phyloP scores from a whole-genome alignment of 2,113 vertebrate species.

The Conger conger region DNA sequence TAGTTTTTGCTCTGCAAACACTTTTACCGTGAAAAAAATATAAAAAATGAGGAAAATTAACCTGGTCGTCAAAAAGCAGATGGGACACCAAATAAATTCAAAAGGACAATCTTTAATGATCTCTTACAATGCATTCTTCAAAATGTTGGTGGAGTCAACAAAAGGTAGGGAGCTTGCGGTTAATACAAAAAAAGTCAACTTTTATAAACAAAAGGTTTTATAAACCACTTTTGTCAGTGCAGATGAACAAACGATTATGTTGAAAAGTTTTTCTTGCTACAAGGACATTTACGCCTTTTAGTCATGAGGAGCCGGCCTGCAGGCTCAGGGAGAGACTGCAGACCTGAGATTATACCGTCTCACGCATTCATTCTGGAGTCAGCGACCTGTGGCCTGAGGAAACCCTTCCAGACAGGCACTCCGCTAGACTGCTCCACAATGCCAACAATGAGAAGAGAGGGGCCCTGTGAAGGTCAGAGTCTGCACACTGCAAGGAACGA shows the following conservation, averaged over 20 bases:
- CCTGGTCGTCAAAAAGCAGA: neutral
- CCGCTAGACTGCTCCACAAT: neutral
- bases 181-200: constrained; percentile 4
- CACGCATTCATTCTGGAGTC: neutral
- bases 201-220: constrained; percentile 11
- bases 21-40: too few relatives aligned
- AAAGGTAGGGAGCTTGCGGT: constrained; percentile 7
- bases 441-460: neutral
- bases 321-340: neutral
- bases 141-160: constrained; percentile 9
- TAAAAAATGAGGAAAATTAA: too few relatives aligned
- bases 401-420: neutral
- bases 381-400: neutral
- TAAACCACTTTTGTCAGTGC: constrained; percentile 6
- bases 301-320: neutral
- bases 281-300: neutral
- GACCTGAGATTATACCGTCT: neutral
- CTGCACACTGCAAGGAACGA: constrained; percentile 25
- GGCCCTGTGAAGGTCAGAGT: constrained; percentile 5
- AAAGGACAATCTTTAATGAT: constrained; percentile 7
- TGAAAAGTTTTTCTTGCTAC: constrained; percentile 3
- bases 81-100: neutral
- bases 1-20: too few relatives aligned
- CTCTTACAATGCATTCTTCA: constrained; percentile 11
- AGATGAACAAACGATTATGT: neutral